A percentile compares a stretch with the other conserved stretches of the same genome.
phyloP scores from a whole-genome alignment of 2,888 invertebrate genomes.

The Neoaliturus tenellus region DNA sequence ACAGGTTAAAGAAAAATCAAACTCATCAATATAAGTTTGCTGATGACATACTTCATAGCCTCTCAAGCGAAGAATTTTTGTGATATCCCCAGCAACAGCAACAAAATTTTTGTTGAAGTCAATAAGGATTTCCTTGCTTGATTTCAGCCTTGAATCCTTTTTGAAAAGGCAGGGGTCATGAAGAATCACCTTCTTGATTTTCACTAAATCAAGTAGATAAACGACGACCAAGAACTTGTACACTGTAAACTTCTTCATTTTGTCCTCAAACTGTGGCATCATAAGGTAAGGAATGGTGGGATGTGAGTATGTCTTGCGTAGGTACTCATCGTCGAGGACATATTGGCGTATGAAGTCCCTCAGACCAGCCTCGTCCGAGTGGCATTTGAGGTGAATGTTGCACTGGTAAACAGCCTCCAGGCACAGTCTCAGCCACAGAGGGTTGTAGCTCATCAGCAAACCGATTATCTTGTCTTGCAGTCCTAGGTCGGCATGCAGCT shows the following conservation, averaged over 20 bases:
- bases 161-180: slow-evolving; percentile 95
- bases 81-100: slow-evolving; percentile 89
- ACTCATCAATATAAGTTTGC: slow-evolving; percentile 91
- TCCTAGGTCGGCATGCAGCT: slow-evolving; percentile 88
- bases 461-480: slow-evolving; percentile 86
- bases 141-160: slow-evolving; percentile 82
- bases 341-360: slow-evolving; percentile 85
- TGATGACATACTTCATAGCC: slow-evolving; percentile 87
- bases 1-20: slow-evolving; percentile 89
- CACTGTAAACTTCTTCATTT: slow-evolving; percentile 86
- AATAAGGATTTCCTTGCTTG: slow-evolving; percentile 86
- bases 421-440: slow-evolving; percentile 92
- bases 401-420: slow-evolving; percentile 90
- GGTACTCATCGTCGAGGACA: slow-evolving; percentile 85
- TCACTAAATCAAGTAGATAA: slow-evolving; percentile 91
- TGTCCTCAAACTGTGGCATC: slow-evolving; percentile 78
- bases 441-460: slow-evolving; percentile 89
- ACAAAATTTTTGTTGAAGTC: slow-evolving; percentile 87
- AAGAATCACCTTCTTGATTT: slow-evolving; percentile 84
- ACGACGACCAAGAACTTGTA: slow-evolving; percentile 90
- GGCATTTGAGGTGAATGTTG: slow-evolving; percentile 83
- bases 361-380: slow-evolving; percentile 86
- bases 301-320: slow-evolving; percentile 79
- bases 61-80: slow-evolving; percentile 83
- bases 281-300: slow-evolving; percentile 78